Conservation (phyloP, 2,888 invertebrate genomes). For the Himalopsyche tibetana region DNA sequence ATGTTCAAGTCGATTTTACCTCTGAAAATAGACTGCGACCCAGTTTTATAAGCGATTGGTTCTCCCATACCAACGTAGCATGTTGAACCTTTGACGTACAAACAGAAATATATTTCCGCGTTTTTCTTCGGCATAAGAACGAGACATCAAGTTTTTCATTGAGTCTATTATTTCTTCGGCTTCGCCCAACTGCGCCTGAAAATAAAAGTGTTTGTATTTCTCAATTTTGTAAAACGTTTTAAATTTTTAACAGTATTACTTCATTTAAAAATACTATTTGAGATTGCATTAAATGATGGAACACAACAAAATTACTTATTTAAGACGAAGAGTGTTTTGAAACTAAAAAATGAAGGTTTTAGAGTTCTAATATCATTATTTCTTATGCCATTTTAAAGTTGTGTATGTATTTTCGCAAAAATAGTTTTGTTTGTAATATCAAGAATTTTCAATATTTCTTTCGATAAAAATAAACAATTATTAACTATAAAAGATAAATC, state of each 20-base stretch:
- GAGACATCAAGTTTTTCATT: conserved; percentile 40
- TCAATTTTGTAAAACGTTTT: conserved; percentile 4
- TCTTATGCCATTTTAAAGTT: too few species aligned
- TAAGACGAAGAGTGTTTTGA: too few species aligned
- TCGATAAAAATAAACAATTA: too few species aligned
- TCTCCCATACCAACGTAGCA: neutral
- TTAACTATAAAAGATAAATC: too few species aligned
- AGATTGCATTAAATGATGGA: too few species aligned
- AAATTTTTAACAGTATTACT: neutral
- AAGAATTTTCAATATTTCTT: too few species aligned
- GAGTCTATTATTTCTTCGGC: conserved; percentile 1
- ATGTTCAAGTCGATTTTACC: neutral
- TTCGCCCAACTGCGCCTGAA: neutral
- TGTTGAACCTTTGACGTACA: conserved; percentile 38
- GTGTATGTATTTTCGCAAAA: too few species aligned
- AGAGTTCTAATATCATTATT: too few species aligned
- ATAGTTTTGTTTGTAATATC: too few species aligned
- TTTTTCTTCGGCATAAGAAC: neutral
- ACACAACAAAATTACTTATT: too few species aligned
- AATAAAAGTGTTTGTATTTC: conserved; percentile 4
- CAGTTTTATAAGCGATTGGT: conserved; percentile 4
- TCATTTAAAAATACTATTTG: neutral
- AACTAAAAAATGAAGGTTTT: too few species aligned
- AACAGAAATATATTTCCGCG: conserved; percentile 38
- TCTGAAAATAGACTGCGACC: neutral